phyloP scores from a whole-genome alignment of 2,797 vertebrate genomes.

The Pangasius krempfi region DNA sequence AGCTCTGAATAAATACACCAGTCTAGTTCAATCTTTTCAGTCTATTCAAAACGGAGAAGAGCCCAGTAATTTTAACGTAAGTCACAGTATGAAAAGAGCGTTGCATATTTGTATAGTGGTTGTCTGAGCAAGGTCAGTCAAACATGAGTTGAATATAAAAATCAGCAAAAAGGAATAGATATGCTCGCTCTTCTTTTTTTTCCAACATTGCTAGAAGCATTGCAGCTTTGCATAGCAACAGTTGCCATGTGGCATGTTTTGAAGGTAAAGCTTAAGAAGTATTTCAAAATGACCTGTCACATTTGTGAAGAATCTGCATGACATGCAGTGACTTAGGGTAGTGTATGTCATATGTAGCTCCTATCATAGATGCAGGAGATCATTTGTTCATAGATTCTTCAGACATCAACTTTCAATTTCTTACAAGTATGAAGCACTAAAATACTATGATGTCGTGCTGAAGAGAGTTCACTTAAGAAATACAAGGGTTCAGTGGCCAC shows the following conservation, averaged over 20 bases:
- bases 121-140: constrained; percentile 36
- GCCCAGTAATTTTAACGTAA: constrained; percentile 38
- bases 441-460: neutral
- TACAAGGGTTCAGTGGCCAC: neutral
- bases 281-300: constrained; percentile 36
- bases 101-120: constrained; percentile 38
- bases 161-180: constrained; percentile 33
- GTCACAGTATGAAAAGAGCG: constrained; percentile 20
- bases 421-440: neutral
- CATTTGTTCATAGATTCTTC: neutral
- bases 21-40: constrained; percentile 9
- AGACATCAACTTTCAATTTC: neutral
- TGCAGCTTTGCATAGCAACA: constrained; percentile 48
- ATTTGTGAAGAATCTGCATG: constrained; percentile 25
- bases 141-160: constrained; percentile 42
- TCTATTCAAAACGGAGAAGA: constrained; percentile 30
- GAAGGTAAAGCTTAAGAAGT: constrained; percentile 39
- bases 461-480: neutral
- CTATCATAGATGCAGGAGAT: constrained; percentile 1
- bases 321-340: constrained; percentile 6
- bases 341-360: neutral
- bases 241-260: constrained; percentile 36
- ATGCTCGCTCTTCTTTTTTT: constrained; percentile 2
- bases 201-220: constrained; percentile 33
- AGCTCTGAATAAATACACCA: constrained; percentile 38